Evolutionary conservation across 2,797 vertebrate genomes (phyloP).

Genomic region (Salmo trutta): DNA sequence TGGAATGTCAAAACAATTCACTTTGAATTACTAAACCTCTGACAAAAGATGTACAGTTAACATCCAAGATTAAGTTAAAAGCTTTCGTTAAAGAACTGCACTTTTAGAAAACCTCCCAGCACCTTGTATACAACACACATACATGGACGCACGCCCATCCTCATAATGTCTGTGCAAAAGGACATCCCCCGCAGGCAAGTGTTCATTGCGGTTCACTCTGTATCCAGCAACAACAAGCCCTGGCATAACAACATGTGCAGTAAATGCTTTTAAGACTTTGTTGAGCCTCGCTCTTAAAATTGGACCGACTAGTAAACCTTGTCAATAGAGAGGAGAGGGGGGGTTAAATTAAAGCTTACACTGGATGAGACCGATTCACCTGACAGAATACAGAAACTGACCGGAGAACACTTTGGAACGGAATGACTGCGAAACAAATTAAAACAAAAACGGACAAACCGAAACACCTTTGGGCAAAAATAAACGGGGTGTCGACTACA

Average conservation of each 20-base stretch:
- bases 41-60: neutral
- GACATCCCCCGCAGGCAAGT: slow-evolving; percentile 22
- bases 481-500: slow-evolving; percentile 33
- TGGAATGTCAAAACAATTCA: neutral
- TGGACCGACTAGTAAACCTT: neutral
- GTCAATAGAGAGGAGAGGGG: neutral
- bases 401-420: neutral
- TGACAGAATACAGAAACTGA: neutral
- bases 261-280: slow-evolving; percentile 28
- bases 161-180: neutral
- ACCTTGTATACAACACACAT: neutral
- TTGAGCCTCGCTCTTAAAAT: slow-evolving; percentile 28
- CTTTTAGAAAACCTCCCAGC: neutral
- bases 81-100: neutral
- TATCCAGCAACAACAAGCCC: slow-evolving; percentile 30
- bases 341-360: neutral
- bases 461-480: slow-evolving; percentile 32
- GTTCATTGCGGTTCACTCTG: slow-evolving; percentile 20
- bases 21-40: neutral
- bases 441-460: neutral
- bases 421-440: slow-evolving; percentile 30
- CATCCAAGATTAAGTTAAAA: neutral
- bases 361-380: neutral
- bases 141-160: neutral
- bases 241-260: slow-evolving; percentile 26